A percentile compares a stretch with the other conserved stretches of the same genome.
Evolutionary conservation across 2,113 vertebrate species (phyloP).

Genomic region (Microcebus tavaratra): DNA sequence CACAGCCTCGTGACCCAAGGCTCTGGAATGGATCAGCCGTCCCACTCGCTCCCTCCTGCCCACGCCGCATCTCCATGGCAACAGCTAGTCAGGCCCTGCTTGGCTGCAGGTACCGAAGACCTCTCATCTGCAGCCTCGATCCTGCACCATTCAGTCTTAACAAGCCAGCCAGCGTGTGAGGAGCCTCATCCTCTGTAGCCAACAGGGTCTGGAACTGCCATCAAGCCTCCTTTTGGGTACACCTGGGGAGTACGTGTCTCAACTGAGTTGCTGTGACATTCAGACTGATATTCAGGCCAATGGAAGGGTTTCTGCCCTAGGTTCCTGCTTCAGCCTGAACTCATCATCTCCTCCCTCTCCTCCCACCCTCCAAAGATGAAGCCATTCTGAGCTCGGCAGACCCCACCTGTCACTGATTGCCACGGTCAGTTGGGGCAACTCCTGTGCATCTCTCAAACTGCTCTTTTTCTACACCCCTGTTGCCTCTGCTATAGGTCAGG

Average conservation of each 20-base stretch:
- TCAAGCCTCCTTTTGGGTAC: not conserved
- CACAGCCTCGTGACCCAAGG: conserved; percentile 71
- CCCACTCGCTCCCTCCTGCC: conserved; percentile 61
- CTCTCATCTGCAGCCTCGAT: conserved; percentile 63
- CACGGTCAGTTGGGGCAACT: not conserved
- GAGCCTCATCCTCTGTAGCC: not conserved
- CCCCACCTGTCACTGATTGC: not conserved
- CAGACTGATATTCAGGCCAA: not conserved
- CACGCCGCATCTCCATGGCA: conserved; percentile 72
- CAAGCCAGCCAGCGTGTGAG: conserved; percentile 18
- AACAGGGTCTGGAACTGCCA: not conserved
- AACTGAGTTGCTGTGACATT: not conserved
- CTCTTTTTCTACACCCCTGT: not conserved
- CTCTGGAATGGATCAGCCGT: conserved; percentile 68
- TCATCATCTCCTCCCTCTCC: not conserved
- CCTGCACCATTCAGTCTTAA: conserved; percentile 38
- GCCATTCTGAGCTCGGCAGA: not conserved
- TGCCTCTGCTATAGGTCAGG: not conserved
- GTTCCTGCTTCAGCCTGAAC: not conserved
- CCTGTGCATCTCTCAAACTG: not conserved
- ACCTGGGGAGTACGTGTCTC: not conserved
- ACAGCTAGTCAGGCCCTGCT: conserved; percentile 70
- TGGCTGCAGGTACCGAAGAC: conserved; percentile 74
- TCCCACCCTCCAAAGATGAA: not conserved
- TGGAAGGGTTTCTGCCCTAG: not conserved